These are phyloP conservation scores for Torymus aiolomorphi DNA, from an alignment of 2,888 invertebrate species.

Conservation along the genomic window DNA sequence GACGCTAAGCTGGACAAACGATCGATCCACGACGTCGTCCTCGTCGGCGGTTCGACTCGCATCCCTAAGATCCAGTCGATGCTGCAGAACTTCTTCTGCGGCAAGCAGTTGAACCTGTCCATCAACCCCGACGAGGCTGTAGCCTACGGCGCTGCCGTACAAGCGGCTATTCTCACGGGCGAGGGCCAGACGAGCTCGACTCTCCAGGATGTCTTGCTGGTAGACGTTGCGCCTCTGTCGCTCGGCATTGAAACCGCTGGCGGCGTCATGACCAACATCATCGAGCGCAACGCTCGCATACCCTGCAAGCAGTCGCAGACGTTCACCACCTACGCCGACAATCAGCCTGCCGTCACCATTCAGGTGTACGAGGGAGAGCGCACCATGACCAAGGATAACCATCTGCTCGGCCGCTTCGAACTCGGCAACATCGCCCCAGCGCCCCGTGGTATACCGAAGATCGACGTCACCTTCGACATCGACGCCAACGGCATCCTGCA, in stretches of 20 bases:
- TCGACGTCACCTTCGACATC: constrained; percentile 85
- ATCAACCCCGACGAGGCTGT: constrained; percentile 96
- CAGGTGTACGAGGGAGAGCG: constrained; percentile 83
- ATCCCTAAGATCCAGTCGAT: constrained; percentile 87
- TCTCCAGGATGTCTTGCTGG: constrained; percentile 85
- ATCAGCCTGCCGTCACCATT: constrained; percentile 81
- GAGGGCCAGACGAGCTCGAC: constrained; percentile 77
- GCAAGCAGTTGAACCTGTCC: constrained; percentile 89
- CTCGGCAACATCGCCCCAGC: constrained; percentile 83
- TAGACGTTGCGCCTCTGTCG: constrained; percentile 83
- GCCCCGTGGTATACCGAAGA: constrained; percentile 83
- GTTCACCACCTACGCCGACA: constrained; percentile 83
- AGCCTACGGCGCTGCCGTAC: constrained; percentile 95
- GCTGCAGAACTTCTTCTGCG: constrained; percentile 87
- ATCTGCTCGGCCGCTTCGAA: constrained; percentile 81
- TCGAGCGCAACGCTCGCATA: constrained; percentile 79
- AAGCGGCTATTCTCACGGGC: constrained; percentile 91
- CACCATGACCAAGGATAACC: constrained; percentile 89
- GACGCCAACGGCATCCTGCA: constrained; percentile 87
- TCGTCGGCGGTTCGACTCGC: constrained; percentile 88
- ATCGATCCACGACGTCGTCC: constrained; percentile 86
- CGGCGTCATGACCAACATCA: constrained; percentile 84
- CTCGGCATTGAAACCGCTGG: constrained; percentile 89
- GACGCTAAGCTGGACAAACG: constrained; percentile 88
- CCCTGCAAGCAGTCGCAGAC: constrained; percentile 79